Base-by-base conservation (phyloP, 1,140 invertebrate genomes). In the Streblospio benedicti region DNA sequence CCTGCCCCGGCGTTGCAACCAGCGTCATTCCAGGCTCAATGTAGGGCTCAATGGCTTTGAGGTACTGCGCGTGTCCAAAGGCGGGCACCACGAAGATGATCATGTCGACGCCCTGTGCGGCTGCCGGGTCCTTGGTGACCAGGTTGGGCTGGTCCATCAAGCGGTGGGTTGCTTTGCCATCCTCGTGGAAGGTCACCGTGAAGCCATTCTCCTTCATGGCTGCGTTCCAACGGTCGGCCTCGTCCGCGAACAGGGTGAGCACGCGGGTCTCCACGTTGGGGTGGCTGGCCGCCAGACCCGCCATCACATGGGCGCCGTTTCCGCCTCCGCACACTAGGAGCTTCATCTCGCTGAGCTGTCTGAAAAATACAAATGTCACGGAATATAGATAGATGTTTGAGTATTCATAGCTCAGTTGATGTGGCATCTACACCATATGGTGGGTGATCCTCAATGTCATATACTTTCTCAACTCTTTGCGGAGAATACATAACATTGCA, bases 321-420 rank as follows among this genome's bases (percentile, higher is more conserved):
- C 67, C 69, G 2, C 67, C 70, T 5, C 72, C 72, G 55, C 71
- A 71, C 0, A 72, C 59, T 0, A 67, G 38, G 38, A 65, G 54
- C 18, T 51, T 63, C 14, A 66, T 23, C n/a, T n/a, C n/a, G n/a
- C n/a, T n/a, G n/a, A n/a, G n/a, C n/a, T n/a, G n/a, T n/a, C n/a
- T n/a, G n/a, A n/a, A n/a, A n/a, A n/a, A n/a, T n/a, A n/a, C n/a
- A n/a, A n/a, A n/a, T n/a, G n/a, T n/a, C n/a, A n/a, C n/a, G n/a
- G n/a, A n/a, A n/a, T n/a, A n/a, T n/a, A n/a, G n/a, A n/a, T n/a
- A n/a, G n/a, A n/a, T n/a, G n/a, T n/a, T n/a, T n/a, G n/a, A n/a
- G n/a, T n/a, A n/a, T n/a, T n/a, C n/a, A n/a, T n/a, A n/a, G n/a
- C n/a, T n/a, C n/a, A n/a, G n/a, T n/a, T n/a, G n/a, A n/a, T n/a